These are phyloP conservation scores for Ascaphus truei DNA, from an alignment of 2,113 vertebrate species.

Conservation along the genomic window DNA sequence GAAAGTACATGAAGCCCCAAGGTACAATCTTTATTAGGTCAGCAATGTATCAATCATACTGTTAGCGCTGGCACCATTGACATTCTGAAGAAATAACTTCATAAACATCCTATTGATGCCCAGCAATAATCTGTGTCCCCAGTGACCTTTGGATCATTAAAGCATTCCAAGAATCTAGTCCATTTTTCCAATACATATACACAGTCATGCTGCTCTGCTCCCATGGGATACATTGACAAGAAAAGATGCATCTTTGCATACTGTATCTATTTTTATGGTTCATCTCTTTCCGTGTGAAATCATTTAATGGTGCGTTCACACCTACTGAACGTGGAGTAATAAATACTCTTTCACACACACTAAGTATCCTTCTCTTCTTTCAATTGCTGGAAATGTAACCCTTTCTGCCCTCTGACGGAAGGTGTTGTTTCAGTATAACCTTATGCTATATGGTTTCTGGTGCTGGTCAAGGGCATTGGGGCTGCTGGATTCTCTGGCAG, in stretches of 20 bases:
- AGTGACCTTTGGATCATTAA: background rate
- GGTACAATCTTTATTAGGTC: too few relatives aligned
- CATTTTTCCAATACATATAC: background rate
- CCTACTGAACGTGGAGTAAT: background rate
- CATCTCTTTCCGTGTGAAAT: background rate
- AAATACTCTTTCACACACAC: background rate
- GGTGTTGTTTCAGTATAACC: too few relatives aligned
- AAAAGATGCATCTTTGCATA: background rate
- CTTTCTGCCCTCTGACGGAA: too few relatives aligned
- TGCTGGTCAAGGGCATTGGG: too few relatives aligned
- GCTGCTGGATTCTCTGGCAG: too few relatives aligned
- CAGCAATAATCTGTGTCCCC: background rate
- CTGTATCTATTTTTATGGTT: background rate
- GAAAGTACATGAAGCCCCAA: too few relatives aligned
- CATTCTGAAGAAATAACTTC: background rate
- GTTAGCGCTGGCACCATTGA: background rate
- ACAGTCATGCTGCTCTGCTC: background rate
- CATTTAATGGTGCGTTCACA: background rate
- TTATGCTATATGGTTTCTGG: too few relatives aligned
- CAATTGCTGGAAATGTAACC: too few relatives aligned
- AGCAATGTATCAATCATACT: background rate
- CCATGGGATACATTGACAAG: background rate
- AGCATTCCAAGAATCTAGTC: background rate
- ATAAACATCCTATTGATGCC: background rate
- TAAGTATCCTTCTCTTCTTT: too few relatives aligned